Base-by-base conservation (phyloP, 2,797 vertebrate species). In the Sphenopsis melanotis region DNA sequence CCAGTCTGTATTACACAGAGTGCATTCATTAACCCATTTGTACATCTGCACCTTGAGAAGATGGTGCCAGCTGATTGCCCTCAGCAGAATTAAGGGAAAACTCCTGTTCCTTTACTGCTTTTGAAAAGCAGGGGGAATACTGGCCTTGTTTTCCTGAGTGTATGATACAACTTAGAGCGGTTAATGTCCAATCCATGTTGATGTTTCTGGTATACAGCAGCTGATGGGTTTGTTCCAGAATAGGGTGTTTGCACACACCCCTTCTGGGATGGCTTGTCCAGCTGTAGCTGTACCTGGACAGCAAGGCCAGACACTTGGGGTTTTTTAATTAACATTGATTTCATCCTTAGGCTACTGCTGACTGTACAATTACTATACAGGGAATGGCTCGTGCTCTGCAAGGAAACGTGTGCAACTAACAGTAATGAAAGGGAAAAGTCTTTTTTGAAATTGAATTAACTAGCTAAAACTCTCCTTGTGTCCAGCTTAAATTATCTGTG, bases 231-330 rank as follows among this genome's bases (percentile, higher is more conserved):
- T 50, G 12, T 83, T 87, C 44, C 64, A 63, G 15, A 63, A 10
- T 1, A 44, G 37, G 1, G 0, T 30, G 16, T 74, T 53, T 76
- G 15, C n/a, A 27, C 13, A 5, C 21, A 17, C 2, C 1, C 32
- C 29, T 65, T 47, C 57, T 39, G 47, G 24, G 18, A 8, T 39
- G 49, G 39, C 36, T 84, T 84, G 44, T 69, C 17, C 24, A 10
- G 23, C 1, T 1, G 10, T 46, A 74, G 26, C 44, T 68, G 16
- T n/a, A 13, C 49, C 32, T 63, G n/a, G 22, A 41, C 29, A 85
- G 46, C 65, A 78, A 80, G n/a, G 56, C 26, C 9, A 32, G 30
- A 61, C 21, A 3, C 19, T 53, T 80, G 36, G 15, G 12, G 3
- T 14, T 53, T 49, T 32, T 53, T 9, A 59, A 11, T 18, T 78